Conservation (phyloP, 2,888 invertebrate species). For the Leptothorax acervorum region DNA sequence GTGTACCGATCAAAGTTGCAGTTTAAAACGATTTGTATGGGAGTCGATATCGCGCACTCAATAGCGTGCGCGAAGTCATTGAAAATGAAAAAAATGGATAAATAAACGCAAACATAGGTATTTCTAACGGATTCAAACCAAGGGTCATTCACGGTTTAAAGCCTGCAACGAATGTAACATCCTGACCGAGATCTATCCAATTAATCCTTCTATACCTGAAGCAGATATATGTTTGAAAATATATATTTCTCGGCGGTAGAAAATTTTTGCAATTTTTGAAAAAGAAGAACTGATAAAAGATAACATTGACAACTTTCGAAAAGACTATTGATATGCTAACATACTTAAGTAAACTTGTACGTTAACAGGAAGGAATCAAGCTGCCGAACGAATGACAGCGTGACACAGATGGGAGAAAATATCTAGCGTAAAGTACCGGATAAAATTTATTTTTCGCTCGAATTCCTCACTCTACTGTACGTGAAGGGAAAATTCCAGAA, state of each 20-base stretch:
- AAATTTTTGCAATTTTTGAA: background rate
- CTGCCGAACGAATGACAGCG: slow-evolving; percentile 15
- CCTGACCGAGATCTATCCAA: background rate
- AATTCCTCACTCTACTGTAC: slow-evolving; percentile 60
- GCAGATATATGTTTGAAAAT: background rate
- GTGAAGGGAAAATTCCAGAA: slow-evolving; percentile 61
- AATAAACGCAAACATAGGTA: background rate
- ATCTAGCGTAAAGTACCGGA: slow-evolving; percentile 45
- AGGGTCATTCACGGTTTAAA: background rate
- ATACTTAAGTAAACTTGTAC: background rate
- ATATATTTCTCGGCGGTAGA: too few relatives aligned
- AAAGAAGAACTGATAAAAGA: background rate
- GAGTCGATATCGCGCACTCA: background rate
- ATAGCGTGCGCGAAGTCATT: background rate
- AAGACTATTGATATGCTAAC: background rate
- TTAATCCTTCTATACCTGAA: slow-evolving; percentile 4
- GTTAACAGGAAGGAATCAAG: slow-evolving; percentile 9
- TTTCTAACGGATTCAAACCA: background rate
- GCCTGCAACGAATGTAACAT: background rate
- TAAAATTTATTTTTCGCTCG: slow-evolving; percentile 67
- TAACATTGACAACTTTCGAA: background rate
- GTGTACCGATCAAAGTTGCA: background rate
- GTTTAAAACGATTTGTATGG: slow-evolving; percentile 2
- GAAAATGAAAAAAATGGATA: background rate
- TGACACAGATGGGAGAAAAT: slow-evolving; percentile 9